Conservation (phyloP, 2,797 vertebrate species). For the Lagothrix lagotricha region DNA sequence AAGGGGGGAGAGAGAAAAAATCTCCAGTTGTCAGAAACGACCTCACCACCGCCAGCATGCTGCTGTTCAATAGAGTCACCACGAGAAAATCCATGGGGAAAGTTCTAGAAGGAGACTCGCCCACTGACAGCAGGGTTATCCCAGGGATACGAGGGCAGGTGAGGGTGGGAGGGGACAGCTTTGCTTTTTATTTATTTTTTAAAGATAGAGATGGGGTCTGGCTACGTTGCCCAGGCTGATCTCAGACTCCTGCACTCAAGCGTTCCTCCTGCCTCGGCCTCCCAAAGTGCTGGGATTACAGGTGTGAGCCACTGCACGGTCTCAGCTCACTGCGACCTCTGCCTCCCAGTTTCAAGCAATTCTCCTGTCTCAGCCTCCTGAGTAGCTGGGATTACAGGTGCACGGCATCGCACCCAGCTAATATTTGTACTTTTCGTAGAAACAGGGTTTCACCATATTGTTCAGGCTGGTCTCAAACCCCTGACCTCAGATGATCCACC, state of each 20-base stretch:
- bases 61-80: too few relatives aligned
- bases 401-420: accelerated
- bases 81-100: background rate
- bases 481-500: too few relatives aligned
- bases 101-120: background rate
- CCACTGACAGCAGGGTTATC: too few relatives aligned
- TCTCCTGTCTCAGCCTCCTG: background rate
- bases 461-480: too few relatives aligned
- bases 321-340: background rate
- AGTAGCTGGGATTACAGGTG: background rate
- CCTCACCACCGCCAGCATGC: background rate
- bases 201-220: background rate
- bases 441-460: too few relatives aligned
- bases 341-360: background rate
- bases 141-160: too few relatives aligned
- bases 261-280: background rate
- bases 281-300: background rate
- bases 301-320: background rate
- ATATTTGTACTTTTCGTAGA: too few relatives aligned
- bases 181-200: too few relatives aligned
- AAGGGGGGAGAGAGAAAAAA: background rate
- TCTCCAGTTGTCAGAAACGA: background rate
- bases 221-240: background rate
- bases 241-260: background rate
- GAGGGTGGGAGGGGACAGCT: too few relatives aligned